Base-by-base conservation (phyloP, 1,140 invertebrate genomes). In the Parasteatoda tepidariorum region DNA sequence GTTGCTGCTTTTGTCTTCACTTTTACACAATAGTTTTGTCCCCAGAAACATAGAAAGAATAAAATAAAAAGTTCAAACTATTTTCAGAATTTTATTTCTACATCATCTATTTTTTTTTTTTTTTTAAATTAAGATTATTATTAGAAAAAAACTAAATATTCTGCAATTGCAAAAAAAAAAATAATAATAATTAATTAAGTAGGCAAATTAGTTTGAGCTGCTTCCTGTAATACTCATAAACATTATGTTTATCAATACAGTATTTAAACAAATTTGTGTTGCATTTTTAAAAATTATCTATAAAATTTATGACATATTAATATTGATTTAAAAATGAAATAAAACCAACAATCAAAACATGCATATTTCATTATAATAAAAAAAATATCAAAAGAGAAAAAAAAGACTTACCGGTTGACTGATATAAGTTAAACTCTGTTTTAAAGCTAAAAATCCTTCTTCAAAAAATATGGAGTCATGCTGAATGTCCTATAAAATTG, bases 401-500 rank as follows among this genome's bases (percentile, higher is more conserved):
- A 67, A 22, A 76, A 74, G 81, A 90, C 90, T 90, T 90, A 94
- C 94, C 85, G 93, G 92, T 88, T 89, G 90, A 30, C 92, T 91
- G 74, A 95, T 88, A 67, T 90, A 91, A 86, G 92, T 90, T 54
- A 95, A 88, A 88, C 92, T 93, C 84, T 89, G 88, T 87, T 91
- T 91, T n/a, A 94, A 90, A 59, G 92, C 91, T 62, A 89, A 86
- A 86, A 92, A 91, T 41, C 94, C 91, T 87, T 94, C 92, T 88
- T 94, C 93, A 85, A 93, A 92, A 38, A 94, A 91, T 83, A 95
- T 92, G 87, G 92, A 90, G 38, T 92, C 92, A 87, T 91, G 90
- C 85, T 93, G 91, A 85, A 93, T 92, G 89, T 95, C 91, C 90
- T 89, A 85, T 48, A 89, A 86, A 48, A 30, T 59, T 26, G 9